Evolutionary conservation across 2,113 vertebrate species (phyloP).

Genomic region (Meriones unguiculatus): DNA sequence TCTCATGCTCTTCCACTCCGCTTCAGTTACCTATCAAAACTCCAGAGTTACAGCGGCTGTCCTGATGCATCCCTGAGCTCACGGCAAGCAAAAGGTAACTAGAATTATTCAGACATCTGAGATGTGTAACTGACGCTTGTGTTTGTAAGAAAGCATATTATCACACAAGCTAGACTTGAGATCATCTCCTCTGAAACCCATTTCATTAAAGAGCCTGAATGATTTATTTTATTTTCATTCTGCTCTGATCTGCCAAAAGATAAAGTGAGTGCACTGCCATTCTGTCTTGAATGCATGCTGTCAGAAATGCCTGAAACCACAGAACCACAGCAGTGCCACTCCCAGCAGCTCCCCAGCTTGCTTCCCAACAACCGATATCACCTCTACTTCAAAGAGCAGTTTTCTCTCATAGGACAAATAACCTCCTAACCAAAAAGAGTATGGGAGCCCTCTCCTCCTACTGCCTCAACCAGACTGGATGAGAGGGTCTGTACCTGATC

Average conservation of each 20-base stretch:
- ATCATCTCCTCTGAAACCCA: slow-evolving; percentile 59
- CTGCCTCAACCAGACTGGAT: background rate
- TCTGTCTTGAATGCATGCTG: background rate
- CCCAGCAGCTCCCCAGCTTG: background rate
- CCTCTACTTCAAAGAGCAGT: background rate
- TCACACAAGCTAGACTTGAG: slow-evolving; percentile 71
- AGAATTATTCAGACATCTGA: slow-evolving; percentile 73
- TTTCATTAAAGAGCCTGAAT: slow-evolving; percentile 65
- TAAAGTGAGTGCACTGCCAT: background rate
- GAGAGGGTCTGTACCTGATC: background rate
- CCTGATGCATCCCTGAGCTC: slow-evolving; percentile 76
- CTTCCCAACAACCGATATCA: background rate
- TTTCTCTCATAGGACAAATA: background rate
- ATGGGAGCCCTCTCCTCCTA: background rate
- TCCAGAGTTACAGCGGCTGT: slow-evolving; percentile 76
- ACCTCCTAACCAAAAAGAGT: background rate
- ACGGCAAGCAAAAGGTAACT: slow-evolving; percentile 76
- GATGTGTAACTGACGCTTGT: slow-evolving; percentile 68
- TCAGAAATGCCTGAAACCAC: slow-evolving; percentile 27
- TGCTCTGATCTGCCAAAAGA: slow-evolving; percentile 59
- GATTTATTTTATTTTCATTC: slow-evolving; percentile 65
- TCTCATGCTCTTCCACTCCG: slow-evolving; percentile 58
- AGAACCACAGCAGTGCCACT: background rate
- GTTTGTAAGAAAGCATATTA: slow-evolving; percentile 73
- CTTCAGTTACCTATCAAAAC: slow-evolving; percentile 82